Evolutionary conservation across 2,888 invertebrate species (phyloP), one percentile per base, ranked within the genome.

Genomic region (Drosophila paracracens): DNA sequence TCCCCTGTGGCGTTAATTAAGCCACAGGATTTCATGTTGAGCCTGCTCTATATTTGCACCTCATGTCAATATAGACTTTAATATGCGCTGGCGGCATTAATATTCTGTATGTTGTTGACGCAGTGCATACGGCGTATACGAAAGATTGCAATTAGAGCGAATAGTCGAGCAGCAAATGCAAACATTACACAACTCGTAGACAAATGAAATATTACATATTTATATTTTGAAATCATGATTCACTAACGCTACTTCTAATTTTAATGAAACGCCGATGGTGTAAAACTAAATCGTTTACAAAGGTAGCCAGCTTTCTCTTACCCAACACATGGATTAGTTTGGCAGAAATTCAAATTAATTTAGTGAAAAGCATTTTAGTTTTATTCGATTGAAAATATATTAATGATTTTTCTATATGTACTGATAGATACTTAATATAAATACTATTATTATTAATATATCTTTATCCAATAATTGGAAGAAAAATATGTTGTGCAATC

Each of bases 1-100:
- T 40, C 25, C 21, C n/a, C 48, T 31, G 51, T 50, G 29, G 56
- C 29, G 38, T 52, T 63, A 77, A 78, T 81, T 77, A 78, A 82
- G 53, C 21, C 40, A 25, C 27, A 6, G 31, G 29, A 29, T 36
- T 8, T 60, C 11, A 57, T 8, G 50, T 18, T 29, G 53, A 81
- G 57, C 70, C 68, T 68, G 29, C 64, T 51, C 11, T 52, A 75
- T 57, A 70, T 70, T 52, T 64, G 16, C 27, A 6, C 10, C 27
- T 7, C 27, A 13, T 29, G 10, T 29, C 52, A 50, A 50, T 33
- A 48, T 33, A 50, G 36, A 40, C 33, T 40, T 51, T 16, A 36
- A 58, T 46, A 40, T 57, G 74, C 35, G 16, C 18, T 21, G 35
- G 31, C 36, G 29, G n/a, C 16, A 59, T 79, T 36, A 59, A 75